phyloP scores from a whole-genome alignment of 2,888 invertebrate species.

The Nesidiocoris tenuis region DNA sequence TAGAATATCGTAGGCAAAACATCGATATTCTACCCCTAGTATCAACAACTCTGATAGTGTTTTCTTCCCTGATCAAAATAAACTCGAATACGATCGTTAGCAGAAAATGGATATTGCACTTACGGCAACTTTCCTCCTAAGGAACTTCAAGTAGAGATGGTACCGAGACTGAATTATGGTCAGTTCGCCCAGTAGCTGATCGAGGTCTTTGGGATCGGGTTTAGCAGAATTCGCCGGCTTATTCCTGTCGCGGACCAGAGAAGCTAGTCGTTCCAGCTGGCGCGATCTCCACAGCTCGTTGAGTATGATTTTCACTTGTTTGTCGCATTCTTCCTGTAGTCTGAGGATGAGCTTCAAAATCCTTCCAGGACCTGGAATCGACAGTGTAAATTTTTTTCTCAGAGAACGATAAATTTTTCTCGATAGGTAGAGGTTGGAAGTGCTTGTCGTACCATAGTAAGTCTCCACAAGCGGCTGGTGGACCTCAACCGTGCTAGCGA shows the following conservation, averaged over 20 bases:
- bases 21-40: too few relatives aligned
- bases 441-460: constrained; percentile 85
- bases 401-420: too few relatives aligned
- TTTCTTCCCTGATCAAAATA: too few relatives aligned
- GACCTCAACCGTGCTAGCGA: constrained; percentile 79
- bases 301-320: constrained; percentile 63
- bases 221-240: constrained; percentile 15
- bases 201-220: constrained; percentile 77
- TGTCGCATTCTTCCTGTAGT: constrained; percentile 78
- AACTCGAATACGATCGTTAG: too few relatives aligned
- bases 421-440: too few relatives aligned
- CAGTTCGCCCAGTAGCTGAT: constrained; percentile 84
- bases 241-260: constrained; percentile 29
- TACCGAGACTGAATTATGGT: constrained; percentile 86
- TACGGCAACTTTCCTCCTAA: constrained; percentile 66
- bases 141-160: constrained; percentile 87
- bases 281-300: constrained; percentile 72
- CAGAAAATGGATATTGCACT: too few relatives aligned
- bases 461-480: constrained; percentile 88
- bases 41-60: too few relatives aligned
- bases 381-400: too few relatives aligned
- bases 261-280: constrained; percentile 56
- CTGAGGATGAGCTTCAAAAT: constrained; percentile 69
- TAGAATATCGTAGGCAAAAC: too few relatives aligned
- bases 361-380: constrained; percentile 65